These are phyloP conservation scores for Phaedon cochleariae DNA, from an alignment of 2,888 invertebrate species.

Conservation along the genomic window DNA sequence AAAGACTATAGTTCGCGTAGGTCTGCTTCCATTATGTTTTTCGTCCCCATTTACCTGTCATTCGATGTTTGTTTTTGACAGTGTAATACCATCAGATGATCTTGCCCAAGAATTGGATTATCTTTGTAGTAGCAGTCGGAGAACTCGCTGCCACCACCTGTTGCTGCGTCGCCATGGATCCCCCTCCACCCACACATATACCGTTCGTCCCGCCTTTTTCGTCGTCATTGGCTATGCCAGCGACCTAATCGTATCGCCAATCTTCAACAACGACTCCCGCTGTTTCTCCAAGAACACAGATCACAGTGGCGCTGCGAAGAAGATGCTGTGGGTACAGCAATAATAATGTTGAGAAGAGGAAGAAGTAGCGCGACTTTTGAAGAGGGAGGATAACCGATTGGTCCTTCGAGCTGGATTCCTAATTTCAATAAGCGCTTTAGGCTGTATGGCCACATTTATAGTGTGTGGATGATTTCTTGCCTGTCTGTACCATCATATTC, in stretches of 20 bases:
- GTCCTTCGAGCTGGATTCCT: too few relatives aligned
- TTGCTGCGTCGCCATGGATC: conserved; percentile 56
- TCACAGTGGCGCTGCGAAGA: conserved; percentile 5
- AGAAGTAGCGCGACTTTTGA: neutral
- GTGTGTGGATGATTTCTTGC: too few relatives aligned
- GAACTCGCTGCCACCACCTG: conserved; percentile 49
- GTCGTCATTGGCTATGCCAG: conserved; percentile 53
- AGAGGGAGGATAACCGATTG: neutral
- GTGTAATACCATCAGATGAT: too few relatives aligned
- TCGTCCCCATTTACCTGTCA: too few relatives aligned
- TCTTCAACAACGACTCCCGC: conserved; percentile 43
- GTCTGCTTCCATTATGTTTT: too few relatives aligned
- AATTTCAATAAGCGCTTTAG: too few relatives aligned
- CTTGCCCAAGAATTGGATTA: conserved; percentile 37
- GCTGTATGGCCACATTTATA: too few relatives aligned
- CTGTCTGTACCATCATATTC: too few relatives aligned
- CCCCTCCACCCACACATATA: conserved; percentile 52
- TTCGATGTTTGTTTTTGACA: too few relatives aligned
- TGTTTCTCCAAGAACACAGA: conserved; percentile 28
- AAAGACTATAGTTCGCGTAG: too few relatives aligned
- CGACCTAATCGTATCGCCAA: conserved; percentile 55
- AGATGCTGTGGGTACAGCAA: neutral
- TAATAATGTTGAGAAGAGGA: neutral
- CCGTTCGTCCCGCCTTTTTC: conserved; percentile 18
- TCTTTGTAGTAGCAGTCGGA: conserved; percentile 36